These are phyloP conservation scores for Zele albiditarsus DNA, from an alignment of 2,888 invertebrate genomes.

Conservation along the genomic window DNA sequence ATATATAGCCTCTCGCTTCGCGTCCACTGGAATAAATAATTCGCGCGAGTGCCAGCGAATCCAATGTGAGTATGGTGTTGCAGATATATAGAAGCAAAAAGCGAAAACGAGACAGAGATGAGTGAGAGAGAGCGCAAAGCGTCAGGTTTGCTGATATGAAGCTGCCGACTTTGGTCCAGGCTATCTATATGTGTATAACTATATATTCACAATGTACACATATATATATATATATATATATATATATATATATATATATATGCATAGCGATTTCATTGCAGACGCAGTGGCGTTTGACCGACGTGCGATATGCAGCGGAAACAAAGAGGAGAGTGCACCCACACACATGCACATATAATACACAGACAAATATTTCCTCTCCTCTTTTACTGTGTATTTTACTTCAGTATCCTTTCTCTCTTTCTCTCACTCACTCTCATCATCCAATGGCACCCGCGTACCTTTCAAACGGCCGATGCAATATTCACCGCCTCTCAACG, in stretches of 20 bases:
- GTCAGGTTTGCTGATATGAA: slow-evolving; percentile 37
- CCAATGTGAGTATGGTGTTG: slow-evolving; percentile 19
- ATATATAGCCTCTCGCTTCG: not conserved
- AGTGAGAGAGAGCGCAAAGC: slow-evolving; percentile 38
- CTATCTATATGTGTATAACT: slow-evolving; percentile 42
- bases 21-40: slow-evolving; percentile 67
- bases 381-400: slow-evolving; percentile 46
- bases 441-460: slow-evolving; percentile 46
- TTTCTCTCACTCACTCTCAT: slow-evolving; percentile 38
- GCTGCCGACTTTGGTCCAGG: slow-evolving; percentile 46
- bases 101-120: slow-evolving; percentile 23
- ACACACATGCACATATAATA: slow-evolving; percentile 19
- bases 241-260: slow-evolving; percentile 48
- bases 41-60: slow-evolving; percentile 51
- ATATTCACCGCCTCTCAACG: slow-evolving; percentile 70
- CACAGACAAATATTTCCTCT: slow-evolving; percentile 47
- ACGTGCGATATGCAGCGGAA: slow-evolving; percentile 68
- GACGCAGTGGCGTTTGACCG: slow-evolving; percentile 68
- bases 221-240: slow-evolving; percentile 32
- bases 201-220: slow-evolving; percentile 19
- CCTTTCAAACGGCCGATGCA: slow-evolving; percentile 71
- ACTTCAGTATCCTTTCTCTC: slow-evolving; percentile 38
- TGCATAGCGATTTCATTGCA: slow-evolving; percentile 66
- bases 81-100: slow-evolving; percentile 26
- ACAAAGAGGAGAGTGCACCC: slow-evolving; percentile 48